Conservation (phyloP, 2,113 vertebrate species). For the Megaceryle torquata region DNA sequence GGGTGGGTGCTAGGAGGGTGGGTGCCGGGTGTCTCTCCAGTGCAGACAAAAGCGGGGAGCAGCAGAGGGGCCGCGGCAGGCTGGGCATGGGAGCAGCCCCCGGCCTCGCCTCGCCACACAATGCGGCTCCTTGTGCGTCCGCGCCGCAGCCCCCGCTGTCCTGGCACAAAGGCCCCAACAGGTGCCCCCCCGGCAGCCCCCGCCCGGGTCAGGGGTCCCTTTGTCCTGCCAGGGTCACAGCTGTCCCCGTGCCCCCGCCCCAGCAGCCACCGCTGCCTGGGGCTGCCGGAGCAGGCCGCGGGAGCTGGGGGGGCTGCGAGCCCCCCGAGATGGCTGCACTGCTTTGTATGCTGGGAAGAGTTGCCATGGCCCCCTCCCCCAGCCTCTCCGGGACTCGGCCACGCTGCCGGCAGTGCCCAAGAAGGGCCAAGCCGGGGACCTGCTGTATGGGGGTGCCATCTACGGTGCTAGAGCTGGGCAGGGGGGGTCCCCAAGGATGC, state of each 20-base stretch:
- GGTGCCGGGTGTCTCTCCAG: not conserved
- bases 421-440: not conserved
- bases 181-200: not conserved
- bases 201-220: not conserved
- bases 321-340: not conserved
- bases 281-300: not conserved
- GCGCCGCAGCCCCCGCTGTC: not conserved
- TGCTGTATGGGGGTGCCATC: too few relatives aligned
- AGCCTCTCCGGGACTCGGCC: not conserved
- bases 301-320: not conserved
- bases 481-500: not conserved
- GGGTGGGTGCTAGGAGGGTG: not conserved
- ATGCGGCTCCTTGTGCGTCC: not conserved
- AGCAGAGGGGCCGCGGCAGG: not conserved
- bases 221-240: slow-evolving; percentile 24
- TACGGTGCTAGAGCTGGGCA: rapidly evolving
- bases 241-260: not conserved
- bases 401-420: not conserved
- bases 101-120: not conserved
- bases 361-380: not conserved
- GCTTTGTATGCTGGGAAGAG: not conserved
- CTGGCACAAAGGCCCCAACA: slow-evolving; percentile 33
- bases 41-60: not conserved
- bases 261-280: not conserved
- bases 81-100: not conserved